Evolutionary conservation across 2,888 invertebrate species (phyloP), one percentile per base, ranked within the genome.

Genomic region (Tromatobia lineatoria): DNA sequence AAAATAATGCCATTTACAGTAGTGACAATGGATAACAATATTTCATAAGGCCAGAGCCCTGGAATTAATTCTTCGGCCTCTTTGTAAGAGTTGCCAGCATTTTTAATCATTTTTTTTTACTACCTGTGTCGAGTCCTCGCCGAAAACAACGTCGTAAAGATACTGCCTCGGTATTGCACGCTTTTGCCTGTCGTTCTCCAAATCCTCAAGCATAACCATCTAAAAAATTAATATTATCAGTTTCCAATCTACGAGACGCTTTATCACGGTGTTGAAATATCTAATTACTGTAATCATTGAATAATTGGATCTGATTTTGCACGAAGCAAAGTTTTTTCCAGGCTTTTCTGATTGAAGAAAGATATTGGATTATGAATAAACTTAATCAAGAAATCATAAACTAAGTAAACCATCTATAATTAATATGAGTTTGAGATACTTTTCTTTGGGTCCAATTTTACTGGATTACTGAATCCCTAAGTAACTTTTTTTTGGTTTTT

Each of bases 71-170:
- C 15, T 13, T 23, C 2, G 18, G 38, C 54, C 52, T 3, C 38
- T 42, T 18, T n/a, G n/a, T n/a, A n/a, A n/a, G n/a, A n/a, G 38
- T 8, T 23, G 52, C 18, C 13, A 42, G 2, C 25, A 38, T 95
- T 92, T 38, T 89, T 90, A 59, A n/a, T 88, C 52, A 38, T 34
- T 34, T 34, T 34, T 4, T 34, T 4, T 0, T 38, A 90, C 93
- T 94, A 98, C 98, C 95, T 98, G 98, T 0, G 97, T 96, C 25
- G 98, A 96, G 85, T 96, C 96, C 92, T 98, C 98, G 71, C 97
- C 97, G 92, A 99, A 98, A 10, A 98, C 98, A 74, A 96, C 95
- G 93, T 99, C 99, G 93, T 98, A 99, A 3, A 97, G 95, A 94
- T 98, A 99, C 92, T 98, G 97, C 87, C 97, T 96, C 86, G 98